Percentiles rank a stretch among this genome's conserved stretches.
Conservation (phyloP, 2,797 vertebrate species). For the Cercopithecus diana region DNA sequence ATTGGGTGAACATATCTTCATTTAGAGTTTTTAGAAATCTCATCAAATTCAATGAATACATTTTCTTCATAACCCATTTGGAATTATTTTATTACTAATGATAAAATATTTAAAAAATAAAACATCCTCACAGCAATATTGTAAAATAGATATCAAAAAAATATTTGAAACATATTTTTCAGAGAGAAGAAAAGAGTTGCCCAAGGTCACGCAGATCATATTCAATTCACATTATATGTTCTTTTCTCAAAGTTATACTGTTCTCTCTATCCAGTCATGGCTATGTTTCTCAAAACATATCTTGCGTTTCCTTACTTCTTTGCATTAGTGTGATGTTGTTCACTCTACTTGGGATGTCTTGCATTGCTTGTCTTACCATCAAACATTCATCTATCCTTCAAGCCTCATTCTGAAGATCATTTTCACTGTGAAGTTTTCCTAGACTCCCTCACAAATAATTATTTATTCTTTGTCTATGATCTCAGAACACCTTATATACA, state of each 20-base stretch:
- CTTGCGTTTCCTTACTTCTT: background rate
- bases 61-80: background rate
- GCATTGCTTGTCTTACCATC: background rate
- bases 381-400: background rate
- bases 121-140: background rate
- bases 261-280: background rate
- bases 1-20: background rate
- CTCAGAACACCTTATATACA: background rate
- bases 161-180: slow-evolving; percentile 1
- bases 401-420: background rate
- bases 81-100: background rate
- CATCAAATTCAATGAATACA: background rate
- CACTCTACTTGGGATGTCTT: background rate
- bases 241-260: background rate
- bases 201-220: background rate
- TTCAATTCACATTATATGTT: background rate
- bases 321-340: background rate
- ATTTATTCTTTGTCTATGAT: background rate
- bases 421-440: background rate
- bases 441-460: background rate
- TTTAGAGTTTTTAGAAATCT: background rate
- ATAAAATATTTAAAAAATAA: background rate
- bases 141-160: background rate
- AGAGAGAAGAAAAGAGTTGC: background rate
- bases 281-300: background rate